phyloP scores from a whole-genome alignment of 30 jellyfish, hydroid and myxozoan genomes.

The Pseudorhiza aurosa region DNA sequence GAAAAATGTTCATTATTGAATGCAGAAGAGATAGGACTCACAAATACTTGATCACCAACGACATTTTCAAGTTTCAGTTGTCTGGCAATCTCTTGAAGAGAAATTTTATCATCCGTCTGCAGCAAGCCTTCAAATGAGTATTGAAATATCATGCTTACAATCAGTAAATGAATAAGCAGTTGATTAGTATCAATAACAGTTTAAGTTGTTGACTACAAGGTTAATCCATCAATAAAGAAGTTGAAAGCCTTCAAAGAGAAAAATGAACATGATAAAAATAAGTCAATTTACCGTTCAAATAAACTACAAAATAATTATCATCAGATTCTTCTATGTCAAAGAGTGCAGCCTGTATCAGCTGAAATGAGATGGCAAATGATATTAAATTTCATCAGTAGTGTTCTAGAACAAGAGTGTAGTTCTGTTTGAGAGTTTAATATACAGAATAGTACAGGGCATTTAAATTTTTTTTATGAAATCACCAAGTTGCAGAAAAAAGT shows the following conservation, averaged over 20 bases:
- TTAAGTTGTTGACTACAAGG: no score
- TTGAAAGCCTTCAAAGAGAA: background rate
- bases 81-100: slow-evolving; percentile 96
- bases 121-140: slow-evolving; percentile 88
- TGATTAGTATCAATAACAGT: no score
- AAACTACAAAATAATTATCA: slow-evolving; percentile 72
- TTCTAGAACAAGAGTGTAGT: no score
- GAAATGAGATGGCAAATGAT: background rate
- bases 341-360: slow-evolving; percentile 86
- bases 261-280: background rate
- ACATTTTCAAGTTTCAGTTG: slow-evolving; percentile 94
- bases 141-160: no score
- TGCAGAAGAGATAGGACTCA: slow-evolving; percentile 54
- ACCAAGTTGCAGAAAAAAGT: no score
- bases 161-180: no score
- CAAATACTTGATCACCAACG: slow-evolving; percentile 86
- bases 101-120: slow-evolving; percentile 91
- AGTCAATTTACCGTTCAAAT: slow-evolving; percentile 78
- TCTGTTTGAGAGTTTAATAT: no score
- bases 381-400: no score
- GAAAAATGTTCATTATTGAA: no score
- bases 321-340: slow-evolving; percentile 51
- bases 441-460: no score
- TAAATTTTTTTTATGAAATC: no score
- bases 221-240: no score